Evolutionary conservation across 2,888 invertebrate genomes (phyloP), one percentile per base, ranked within the genome.

Genomic region (Tineola bisselliella): DNA sequence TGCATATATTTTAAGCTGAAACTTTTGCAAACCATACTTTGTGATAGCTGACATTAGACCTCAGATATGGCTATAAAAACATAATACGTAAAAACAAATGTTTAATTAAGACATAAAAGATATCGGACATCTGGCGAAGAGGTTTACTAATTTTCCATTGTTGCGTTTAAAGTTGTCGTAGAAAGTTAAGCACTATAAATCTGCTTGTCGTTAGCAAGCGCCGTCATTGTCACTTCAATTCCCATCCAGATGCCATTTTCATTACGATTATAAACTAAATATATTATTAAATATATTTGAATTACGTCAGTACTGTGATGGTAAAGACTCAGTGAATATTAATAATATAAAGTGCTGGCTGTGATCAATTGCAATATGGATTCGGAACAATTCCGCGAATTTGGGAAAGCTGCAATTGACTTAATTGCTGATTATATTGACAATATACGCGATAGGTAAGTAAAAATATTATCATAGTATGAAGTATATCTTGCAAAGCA

Each of bases 391-490:
- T 95, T 95, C 80, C 89, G 92, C 64, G 91, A 93, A 68, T 94
- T 94, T 72, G 97, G 94, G 33, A 94, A 92, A 73, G 94, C 96
- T 30, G 91, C 95, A 63, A 90, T 98, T 64, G 97, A 98, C 77
- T 93, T 94, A 72, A 90, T 98, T 31, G 95, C 94, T n/a, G 93
- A 97, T 76, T 98, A 98, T 77, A 87, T 93, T 65, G 94, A 96
- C 66, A 93, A 90, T 67, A 92, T 98, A 64, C 90, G 95, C 69
- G 92, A 94, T 65, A 91, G 91, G 91, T 92, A 84, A 77, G 88
- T 52, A 11, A 52, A 8, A 13, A 12, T 38, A 38, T 38, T 38
- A 6, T 38, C 3, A 4, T 25, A 38, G 10, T 38, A n/a, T 38
- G 3, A 31, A 8, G 5, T 31, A 31, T 31, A 31, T 38, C 10